Conservation (phyloP, 2,888 invertebrate genomes). For the Ellobium chinense region DNA sequence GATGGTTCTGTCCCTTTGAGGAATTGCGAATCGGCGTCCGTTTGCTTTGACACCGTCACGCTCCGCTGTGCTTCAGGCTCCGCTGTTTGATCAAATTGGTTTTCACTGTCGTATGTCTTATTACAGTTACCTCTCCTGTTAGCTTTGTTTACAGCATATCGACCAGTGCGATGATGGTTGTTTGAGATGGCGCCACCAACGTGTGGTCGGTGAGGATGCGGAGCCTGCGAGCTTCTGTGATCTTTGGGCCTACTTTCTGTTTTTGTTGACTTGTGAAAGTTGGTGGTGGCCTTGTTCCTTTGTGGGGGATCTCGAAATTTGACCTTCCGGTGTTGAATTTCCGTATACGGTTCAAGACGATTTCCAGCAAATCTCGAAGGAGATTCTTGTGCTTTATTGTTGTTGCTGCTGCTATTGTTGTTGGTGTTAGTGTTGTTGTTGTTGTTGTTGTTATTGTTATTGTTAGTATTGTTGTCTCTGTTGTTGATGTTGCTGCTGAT, state of each 20-base stretch:
- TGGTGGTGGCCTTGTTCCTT: too few species aligned
- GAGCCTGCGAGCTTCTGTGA: neutral
- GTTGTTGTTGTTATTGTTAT: constrained; percentile 23
- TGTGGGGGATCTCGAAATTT: too few species aligned
- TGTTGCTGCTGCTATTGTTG: constrained; percentile 15
- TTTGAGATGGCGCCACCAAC: neutral
- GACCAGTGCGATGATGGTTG: neutral
- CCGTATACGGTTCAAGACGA: neutral
- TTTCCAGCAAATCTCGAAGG: neutral
- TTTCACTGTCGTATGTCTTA: neutral
- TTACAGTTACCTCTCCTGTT: neutral
- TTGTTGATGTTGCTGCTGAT: too few species aligned
- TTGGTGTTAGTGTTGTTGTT: constrained; percentile 17
- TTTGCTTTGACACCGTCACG: neutral
- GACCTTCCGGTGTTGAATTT: neutral
- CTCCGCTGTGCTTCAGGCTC: neutral
- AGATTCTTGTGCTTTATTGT: neutral
- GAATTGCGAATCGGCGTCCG: neutral
- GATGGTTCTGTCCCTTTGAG: neutral
- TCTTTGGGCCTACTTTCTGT: neutral
- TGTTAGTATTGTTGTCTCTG: too few species aligned
- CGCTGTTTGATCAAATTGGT: neutral
- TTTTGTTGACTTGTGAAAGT: neutral
- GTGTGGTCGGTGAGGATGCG: neutral
- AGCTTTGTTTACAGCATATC: neutral